A percentile compares a stretch with the other conserved stretches of the same genome.
phyloP scores from a whole-genome alignment of 2,888 invertebrate species.

The Coenonympha glycerion region DNA sequence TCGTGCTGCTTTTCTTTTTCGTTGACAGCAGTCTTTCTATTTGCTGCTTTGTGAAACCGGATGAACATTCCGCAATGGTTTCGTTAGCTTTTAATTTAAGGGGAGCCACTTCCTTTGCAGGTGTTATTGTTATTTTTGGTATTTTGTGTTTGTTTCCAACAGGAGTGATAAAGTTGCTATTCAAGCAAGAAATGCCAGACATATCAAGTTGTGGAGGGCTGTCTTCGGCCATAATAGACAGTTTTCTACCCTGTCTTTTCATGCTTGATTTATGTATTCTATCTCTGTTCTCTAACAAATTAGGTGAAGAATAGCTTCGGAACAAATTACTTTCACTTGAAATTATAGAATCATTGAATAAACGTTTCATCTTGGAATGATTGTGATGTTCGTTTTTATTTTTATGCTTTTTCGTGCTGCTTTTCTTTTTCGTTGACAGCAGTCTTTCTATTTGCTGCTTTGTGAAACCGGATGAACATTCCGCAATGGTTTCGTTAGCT shows the following conservation, averaged over 20 bases:
- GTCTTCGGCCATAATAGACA: slow-evolving; percentile 59
- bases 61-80: slow-evolving; percentile 56
- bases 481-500: slow-evolving; percentile 57
- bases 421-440: slow-evolving; percentile 59
- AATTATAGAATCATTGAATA: slow-evolving; percentile 52
- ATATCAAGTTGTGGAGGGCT: slow-evolving; percentile 48
- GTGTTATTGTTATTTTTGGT: neutral
- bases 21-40: slow-evolving; percentile 56
- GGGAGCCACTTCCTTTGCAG: neutral
- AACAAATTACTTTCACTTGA: slow-evolving; percentile 45
- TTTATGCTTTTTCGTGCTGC: slow-evolving; percentile 56
- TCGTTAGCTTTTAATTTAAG: slow-evolving; percentile 43
- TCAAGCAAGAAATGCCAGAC: slow-evolving; percentile 54
- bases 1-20: slow-evolving; percentile 57
- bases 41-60: slow-evolving; percentile 62
- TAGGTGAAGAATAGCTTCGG: slow-evolving; percentile 62
- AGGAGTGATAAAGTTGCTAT: slow-evolving; percentile 44
- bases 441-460: slow-evolving; percentile 57
- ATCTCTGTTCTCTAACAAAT: slow-evolving; percentile 53
- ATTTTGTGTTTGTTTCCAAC: slow-evolving; percentile 28
- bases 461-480: slow-evolving; percentile 57
- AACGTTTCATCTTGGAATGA: slow-evolving; percentile 42
- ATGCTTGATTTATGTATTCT: slow-evolving; percentile 28
- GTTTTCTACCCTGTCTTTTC: slow-evolving; percentile 39
- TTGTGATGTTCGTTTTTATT: slow-evolving; percentile 42